Conservation (phyloP, 92 coral and sea anemone species). For the Pocillopora meandrina region DNA sequence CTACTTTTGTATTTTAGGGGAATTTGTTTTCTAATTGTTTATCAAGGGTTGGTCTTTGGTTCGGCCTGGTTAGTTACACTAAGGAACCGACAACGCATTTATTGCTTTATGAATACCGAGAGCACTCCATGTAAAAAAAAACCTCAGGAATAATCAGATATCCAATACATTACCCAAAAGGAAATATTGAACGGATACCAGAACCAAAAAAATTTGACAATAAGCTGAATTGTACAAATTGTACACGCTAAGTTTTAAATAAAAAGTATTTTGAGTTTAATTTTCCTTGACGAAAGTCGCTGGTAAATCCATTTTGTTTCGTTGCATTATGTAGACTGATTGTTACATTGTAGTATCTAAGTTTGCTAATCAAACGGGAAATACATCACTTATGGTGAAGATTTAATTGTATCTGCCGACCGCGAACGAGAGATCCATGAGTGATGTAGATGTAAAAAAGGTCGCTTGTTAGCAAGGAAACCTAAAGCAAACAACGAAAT, state of each 20-base stretch:
- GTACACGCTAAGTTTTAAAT: too few species aligned
- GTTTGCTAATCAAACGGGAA: neutral
- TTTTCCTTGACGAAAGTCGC: neutral
- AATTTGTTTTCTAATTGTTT: conserved; percentile 12
- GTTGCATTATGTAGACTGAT: conserved; percentile 4
- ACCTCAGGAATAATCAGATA: neutral
- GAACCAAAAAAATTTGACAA: neutral
- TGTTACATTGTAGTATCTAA: neutral
- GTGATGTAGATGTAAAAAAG: neutral
- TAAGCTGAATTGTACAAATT: neutral
- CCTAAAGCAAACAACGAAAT: conserved; percentile 12
- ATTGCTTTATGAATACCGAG: neutral
- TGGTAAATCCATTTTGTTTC: neutral
- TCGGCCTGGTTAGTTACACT: neutral
- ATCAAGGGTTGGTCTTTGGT: neutral
- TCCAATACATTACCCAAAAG: neutral
- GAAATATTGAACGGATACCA: neutral
- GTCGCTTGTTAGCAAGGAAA: conserved; percentile 12
- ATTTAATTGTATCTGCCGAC: conserved; percentile 13
- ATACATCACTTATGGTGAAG: neutral
- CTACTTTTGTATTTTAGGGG: neutral
- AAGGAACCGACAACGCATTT: neutral
- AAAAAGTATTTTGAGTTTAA: too few species aligned
- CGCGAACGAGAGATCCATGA: neutral
- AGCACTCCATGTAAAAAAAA: neutral